A percentile compares a stretch with the other conserved stretches of the same genome.
Conservation (phyloP, 2,797 vertebrate genomes). For the Takifugu rubripes region DNA sequence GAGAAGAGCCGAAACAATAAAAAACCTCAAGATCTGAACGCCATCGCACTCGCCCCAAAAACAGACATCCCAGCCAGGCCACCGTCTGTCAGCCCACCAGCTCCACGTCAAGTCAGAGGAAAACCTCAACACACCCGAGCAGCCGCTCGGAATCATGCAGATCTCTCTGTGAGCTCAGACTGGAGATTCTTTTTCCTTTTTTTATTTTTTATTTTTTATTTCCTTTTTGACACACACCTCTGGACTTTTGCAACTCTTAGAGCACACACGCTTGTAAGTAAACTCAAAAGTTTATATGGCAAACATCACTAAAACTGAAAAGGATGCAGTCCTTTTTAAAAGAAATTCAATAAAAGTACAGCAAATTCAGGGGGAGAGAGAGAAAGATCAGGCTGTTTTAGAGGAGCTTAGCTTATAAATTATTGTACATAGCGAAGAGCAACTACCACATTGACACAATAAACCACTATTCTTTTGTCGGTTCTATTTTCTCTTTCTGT, state of each 20-base stretch:
- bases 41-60: constrained; percentile 25
- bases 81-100: constrained; percentile 28
- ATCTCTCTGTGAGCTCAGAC: constrained; percentile 47
- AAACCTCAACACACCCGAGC: constrained; percentile 1
- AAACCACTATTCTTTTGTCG: constrained; percentile 57
- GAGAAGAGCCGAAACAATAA: constrained; percentile 91
- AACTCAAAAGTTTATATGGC: constrained; percentile 41
- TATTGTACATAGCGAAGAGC: constrained; percentile 84
- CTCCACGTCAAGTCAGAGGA: constrained; percentile 10
- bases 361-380: constrained; percentile 45
- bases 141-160: constrained; percentile 8
- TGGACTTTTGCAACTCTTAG: constrained; percentile 44
- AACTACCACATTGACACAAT: constrained; percentile 71
- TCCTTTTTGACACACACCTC: constrained; percentile 20
- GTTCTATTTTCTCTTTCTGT: constrained; percentile 46
- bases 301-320: constrained; percentile 5
- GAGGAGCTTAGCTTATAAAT: constrained; percentile 82
- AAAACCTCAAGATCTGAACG: constrained; percentile 90
- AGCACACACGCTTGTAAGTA: constrained; percentile 51
- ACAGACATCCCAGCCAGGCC: constrained; percentile 65
- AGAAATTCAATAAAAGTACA: constrained; percentile 11
- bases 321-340: constrained; percentile 16
- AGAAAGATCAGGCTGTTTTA: constrained; percentile 75
- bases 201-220: background rate
- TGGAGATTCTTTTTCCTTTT: constrained; percentile 15